Evolutionary conservation across 2,797 vertebrate genomes (phyloP).

Genomic region (Neomorphus geoffroyi): DNA sequence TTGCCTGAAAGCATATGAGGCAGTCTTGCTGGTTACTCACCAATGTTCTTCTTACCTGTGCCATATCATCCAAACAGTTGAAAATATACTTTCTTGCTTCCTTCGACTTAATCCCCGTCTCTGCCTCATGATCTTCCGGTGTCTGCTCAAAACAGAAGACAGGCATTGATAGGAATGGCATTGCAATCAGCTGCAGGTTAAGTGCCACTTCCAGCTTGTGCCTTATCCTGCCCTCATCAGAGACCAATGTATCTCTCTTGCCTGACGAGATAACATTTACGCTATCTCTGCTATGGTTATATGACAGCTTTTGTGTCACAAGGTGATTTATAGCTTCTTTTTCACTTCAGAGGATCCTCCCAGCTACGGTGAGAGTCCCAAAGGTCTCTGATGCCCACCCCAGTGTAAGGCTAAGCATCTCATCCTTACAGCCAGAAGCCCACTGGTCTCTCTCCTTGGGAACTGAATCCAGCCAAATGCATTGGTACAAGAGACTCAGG

Average conservation of each 20-base stretch:
- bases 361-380: not conserved
- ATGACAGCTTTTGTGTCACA: not conserved
- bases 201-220: not conserved
- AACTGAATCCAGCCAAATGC: not conserved
- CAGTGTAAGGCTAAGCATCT: accelerated
- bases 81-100: conserved; percentile 99
- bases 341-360: not conserved
- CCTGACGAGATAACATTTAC: not conserved
- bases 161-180: not conserved
- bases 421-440: not conserved
- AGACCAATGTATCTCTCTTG: not conserved
- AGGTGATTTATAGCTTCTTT: not conserved
- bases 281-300: accelerated
- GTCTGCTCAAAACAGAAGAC: conserved; percentile 81
- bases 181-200: not conserved
- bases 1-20: not conserved
- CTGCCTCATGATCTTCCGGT: conserved; percentile 95
- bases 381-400: not conserved
- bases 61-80: conserved; percentile 99
- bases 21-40: conserved; percentile 12
- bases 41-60: conserved; percentile 86
- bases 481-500: not conserved
- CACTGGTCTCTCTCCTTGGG: not conserved
- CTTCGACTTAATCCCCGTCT: conserved; percentile 99
- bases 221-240: not conserved